Conservation (phyloP, 2,113 vertebrate genomes). For the Cranoglanis bouderius region DNA sequence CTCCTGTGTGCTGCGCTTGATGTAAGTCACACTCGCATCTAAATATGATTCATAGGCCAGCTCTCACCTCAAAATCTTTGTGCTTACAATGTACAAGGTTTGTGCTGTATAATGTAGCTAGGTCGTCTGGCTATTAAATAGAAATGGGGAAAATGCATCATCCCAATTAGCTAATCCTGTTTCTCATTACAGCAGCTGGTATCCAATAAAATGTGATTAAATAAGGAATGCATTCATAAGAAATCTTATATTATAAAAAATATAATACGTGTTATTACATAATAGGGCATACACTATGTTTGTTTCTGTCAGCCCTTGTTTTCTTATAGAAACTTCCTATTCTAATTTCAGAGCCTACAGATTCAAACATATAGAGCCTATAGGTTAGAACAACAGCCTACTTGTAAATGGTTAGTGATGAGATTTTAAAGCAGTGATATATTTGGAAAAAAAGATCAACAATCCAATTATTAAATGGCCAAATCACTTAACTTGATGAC, state of each 20-base stretch:
- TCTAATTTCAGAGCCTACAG: not conserved
- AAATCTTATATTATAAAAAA: not conserved
- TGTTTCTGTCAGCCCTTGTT: not conserved
- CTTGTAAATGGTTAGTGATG: not conserved
- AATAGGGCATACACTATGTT: not conserved
- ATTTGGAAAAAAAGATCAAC: not conserved
- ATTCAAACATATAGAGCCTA: not conserved
- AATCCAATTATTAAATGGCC: conserved; percentile 13
- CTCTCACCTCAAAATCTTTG: not conserved
- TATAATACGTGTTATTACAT: not conserved
- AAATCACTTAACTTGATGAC: not conserved
- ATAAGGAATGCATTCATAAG: not conserved
- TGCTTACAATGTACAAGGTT: too few species aligned
- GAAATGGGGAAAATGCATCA: not conserved
- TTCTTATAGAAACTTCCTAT: not conserved
- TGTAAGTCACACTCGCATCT: not conserved
- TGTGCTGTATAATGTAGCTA: not conserved
- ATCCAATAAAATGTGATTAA: not conserved
- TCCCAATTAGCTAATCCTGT: not conserved
- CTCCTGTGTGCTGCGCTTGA: not conserved
- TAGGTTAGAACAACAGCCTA: not conserved
- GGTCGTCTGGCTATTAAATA: not conserved
- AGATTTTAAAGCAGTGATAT: not conserved
- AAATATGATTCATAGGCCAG: not conserved
- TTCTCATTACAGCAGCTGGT: not conserved